phyloP scores from a whole-genome alignment of 2,113 vertebrate species.

The Megatriorchis doriae region DNA sequence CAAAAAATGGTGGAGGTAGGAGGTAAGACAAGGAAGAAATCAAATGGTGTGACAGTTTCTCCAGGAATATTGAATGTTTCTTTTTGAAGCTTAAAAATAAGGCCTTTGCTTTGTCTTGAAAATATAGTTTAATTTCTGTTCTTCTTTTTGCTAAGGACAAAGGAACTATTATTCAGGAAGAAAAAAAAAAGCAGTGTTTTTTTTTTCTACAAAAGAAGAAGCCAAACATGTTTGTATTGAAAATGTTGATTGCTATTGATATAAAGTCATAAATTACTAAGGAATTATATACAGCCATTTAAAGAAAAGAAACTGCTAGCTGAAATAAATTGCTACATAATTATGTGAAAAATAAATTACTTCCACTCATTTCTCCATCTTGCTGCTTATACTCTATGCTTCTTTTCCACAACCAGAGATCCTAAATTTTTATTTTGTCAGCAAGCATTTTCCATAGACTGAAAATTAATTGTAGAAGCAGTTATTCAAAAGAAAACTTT shows the following conservation, averaged over 20 bases:
- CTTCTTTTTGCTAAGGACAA: background rate
- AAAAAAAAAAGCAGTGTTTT: background rate
- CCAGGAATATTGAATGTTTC: background rate
- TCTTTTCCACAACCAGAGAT: background rate
- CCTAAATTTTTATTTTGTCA: background rate
- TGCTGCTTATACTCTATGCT: background rate
- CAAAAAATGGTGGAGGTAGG: background rate
- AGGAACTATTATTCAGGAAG: background rate
- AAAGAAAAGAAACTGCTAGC: slow-evolving; percentile 12
- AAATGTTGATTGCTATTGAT: slow-evolving; percentile 19
- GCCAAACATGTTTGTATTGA: background rate
- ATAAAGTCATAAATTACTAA: slow-evolving; percentile 27
- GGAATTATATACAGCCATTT: background rate
- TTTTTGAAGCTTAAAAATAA: background rate
- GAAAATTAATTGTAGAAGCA: background rate
- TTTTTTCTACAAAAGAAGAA: background rate
- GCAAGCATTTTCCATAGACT: background rate
- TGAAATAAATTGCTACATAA: slow-evolving; percentile 32
- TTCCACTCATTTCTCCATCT: slow-evolving; percentile 32
- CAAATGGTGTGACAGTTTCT: background rate
- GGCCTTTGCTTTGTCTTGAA: background rate
- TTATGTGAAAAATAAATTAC: slow-evolving; percentile 52
- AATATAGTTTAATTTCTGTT: background rate
- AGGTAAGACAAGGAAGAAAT: background rate
- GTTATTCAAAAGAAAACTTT: background rate